Evolutionary conservation across 2,113 vertebrate species (phyloP).

Genomic region (Acanthochromis polyacanthus): DNA sequence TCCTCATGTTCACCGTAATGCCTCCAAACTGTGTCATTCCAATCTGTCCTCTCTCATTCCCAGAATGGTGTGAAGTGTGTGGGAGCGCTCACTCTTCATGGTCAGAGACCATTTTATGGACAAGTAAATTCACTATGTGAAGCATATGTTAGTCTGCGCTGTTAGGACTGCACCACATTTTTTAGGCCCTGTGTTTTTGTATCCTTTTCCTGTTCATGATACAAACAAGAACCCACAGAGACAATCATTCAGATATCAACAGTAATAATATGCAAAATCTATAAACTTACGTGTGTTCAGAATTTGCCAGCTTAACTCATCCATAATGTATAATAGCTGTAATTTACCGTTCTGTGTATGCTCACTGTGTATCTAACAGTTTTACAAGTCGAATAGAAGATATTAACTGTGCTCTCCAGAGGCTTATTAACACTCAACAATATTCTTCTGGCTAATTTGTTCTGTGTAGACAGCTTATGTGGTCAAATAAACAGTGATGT

Average conservation of each 20-base stretch:
- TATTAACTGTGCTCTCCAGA: neutral
- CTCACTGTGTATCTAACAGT: neutral
- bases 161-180: conserved; percentile 32
- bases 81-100: conserved; percentile 31
- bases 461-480: neutral
- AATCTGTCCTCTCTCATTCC: conserved; percentile 44
- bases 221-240: conserved; percentile 3
- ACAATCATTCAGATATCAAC: neutral
- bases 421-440: conserved; percentile 7
- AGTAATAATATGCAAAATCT: neutral
- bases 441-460: no score
- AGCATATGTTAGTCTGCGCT: conserved; percentile 31
- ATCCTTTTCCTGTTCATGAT: conserved; percentile 6
- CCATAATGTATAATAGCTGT: neutral
- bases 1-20: conserved; percentile 27
- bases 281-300: neutral
- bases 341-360: neutral
- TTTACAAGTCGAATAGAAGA: no score
- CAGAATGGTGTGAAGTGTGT: conserved; percentile 39
- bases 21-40: conserved; percentile 39
- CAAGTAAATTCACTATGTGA: conserved; percentile 32
- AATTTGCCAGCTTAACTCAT: neutral
- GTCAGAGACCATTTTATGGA: conserved; percentile 45
- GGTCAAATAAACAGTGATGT: neutral
- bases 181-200: conserved; percentile 35